Percentiles rank a stretch among this genome's conserved stretches.
phyloP scores from a whole-genome alignment of 1,140 invertebrate species.

The Zaprionus vittiger region DNA sequence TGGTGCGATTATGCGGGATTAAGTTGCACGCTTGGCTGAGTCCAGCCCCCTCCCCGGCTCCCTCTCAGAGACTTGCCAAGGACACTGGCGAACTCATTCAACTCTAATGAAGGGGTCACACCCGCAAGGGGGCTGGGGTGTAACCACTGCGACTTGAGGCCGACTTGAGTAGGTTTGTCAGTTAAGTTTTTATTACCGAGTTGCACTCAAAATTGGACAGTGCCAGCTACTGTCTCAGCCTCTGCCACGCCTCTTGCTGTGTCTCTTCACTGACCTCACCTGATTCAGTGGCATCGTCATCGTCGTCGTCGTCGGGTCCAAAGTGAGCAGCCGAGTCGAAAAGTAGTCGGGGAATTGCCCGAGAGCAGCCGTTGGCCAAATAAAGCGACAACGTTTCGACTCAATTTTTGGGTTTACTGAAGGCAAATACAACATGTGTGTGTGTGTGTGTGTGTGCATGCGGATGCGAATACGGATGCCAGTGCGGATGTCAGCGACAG shows the following conservation, averaged over 20 bases:
- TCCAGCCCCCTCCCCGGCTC: background rate
- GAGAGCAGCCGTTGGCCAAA: constrained; percentile 3
- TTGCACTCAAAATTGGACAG: constrained; percentile 9
- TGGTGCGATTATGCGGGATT: constrained; percentile 58
- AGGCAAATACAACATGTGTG: constrained; percentile 28
- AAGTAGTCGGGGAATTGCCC: constrained; percentile 5
- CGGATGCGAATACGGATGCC: constrained; percentile 1
- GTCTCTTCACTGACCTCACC: constrained; percentile 3
- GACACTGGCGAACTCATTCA: constrained; percentile 39
- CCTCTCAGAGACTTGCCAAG: constrained; percentile 11
- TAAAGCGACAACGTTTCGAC: background rate
- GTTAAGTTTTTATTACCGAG: constrained; percentile 13
- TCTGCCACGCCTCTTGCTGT: background rate
- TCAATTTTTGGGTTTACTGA: constrained; percentile 9
- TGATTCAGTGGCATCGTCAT: background rate
- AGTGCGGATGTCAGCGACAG: constrained; percentile 46
- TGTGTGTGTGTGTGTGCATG: constrained; percentile 10
- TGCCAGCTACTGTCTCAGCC: background rate
- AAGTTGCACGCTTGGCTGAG: constrained; percentile 22
- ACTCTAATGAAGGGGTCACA: constrained; percentile 30
- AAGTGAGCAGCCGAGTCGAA: constrained; percentile 5
- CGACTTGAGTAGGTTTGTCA: constrained; percentile 36
- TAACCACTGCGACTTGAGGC: constrained; percentile 24
- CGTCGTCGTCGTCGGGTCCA: too few species aligned
- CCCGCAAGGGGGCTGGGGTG: background rate